Evolutionary conservation across 2,113 vertebrate genomes (phyloP).

Genomic region (Lethenteron camtschaticum): DNA sequence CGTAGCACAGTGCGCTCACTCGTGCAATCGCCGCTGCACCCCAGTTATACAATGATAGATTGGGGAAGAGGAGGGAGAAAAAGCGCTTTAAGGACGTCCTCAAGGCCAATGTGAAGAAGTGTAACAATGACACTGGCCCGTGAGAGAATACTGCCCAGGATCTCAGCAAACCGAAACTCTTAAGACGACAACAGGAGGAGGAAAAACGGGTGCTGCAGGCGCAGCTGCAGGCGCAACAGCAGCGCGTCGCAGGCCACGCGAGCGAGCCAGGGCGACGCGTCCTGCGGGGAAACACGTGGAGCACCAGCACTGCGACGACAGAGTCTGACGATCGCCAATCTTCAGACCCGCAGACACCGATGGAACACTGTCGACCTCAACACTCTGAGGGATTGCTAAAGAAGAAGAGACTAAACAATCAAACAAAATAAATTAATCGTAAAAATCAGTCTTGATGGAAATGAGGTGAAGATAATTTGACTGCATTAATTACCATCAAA

Average conservation of each 20-base stretch:
- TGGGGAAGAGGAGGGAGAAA: too few species aligned
- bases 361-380: not conserved
- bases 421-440: not conserved
- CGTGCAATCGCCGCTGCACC: not conserved
- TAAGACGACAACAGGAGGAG: too few species aligned
- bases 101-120: not conserved
- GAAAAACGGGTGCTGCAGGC: not conserved
- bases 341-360: too few species aligned
- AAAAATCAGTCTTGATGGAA: not conserved
- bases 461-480: not conserved
- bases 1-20: not conserved
- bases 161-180: not conserved
- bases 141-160: not conserved
- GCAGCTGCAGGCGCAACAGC: not conserved
- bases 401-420: not conserved
- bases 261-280: not conserved
- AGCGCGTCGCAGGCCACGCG: not conserved
- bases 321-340: not conserved
- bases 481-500: not conserved
- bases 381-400: not conserved
- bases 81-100: not conserved
- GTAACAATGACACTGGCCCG: not conserved
- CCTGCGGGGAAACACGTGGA: not conserved
- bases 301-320: not conserved
- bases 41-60: not conserved